phyloP scores from a whole-genome alignment of 2,797 vertebrate species.

The Helarctos malayanus region DNA sequence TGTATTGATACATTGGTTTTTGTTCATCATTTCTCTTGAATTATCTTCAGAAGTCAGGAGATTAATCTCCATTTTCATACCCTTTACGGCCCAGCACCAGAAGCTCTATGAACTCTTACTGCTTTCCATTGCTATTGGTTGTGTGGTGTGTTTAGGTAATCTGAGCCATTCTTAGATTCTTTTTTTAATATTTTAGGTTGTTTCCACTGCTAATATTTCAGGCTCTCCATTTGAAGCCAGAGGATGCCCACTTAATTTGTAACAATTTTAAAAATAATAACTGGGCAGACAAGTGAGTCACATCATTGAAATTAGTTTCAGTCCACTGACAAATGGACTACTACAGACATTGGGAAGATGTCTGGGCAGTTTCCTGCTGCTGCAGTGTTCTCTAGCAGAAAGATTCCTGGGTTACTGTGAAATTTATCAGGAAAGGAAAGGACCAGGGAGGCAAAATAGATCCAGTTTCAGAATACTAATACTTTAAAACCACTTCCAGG shows the following conservation, averaged over 20 bases:
- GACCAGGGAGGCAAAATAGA: neutral
- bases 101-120: neutral
- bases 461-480: slow-evolving; percentile 1
- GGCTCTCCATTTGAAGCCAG: slow-evolving; percentile 40
- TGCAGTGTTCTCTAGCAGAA: neutral
- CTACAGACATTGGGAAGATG: neutral
- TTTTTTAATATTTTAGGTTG: slow-evolving; percentile 12
- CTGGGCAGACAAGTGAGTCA: slow-evolving; percentile 54
- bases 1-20: slow-evolving; percentile 37
- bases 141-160: slow-evolving; percentile 17
- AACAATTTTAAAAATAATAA: slow-evolving; percentile 69
- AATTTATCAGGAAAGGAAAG: slow-evolving; percentile 17
- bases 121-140: slow-evolving; percentile 7
- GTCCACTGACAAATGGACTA: slow-evolving; percentile 35
- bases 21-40: neutral
- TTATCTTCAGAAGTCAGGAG: slow-evolving; percentile 62
- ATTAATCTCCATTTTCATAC: slow-evolving; percentile 36
- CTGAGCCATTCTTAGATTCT: slow-evolving; percentile 19
- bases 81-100: slow-evolving; percentile 31
- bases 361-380: slow-evolving; percentile 32
- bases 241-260: slow-evolving; percentile 69
- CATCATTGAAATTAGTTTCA: slow-evolving; percentile 47
- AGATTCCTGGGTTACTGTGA: neutral
- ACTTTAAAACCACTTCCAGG: neutral
- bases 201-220: slow-evolving; percentile 55